A percentile compares a stretch with the other conserved stretches of the same genome.
These are phyloP conservation scores for Sebastiscus albofasciatus DNA, from an alignment of 2,797 vertebrate genomes.

Conservation along the genomic window DNA sequence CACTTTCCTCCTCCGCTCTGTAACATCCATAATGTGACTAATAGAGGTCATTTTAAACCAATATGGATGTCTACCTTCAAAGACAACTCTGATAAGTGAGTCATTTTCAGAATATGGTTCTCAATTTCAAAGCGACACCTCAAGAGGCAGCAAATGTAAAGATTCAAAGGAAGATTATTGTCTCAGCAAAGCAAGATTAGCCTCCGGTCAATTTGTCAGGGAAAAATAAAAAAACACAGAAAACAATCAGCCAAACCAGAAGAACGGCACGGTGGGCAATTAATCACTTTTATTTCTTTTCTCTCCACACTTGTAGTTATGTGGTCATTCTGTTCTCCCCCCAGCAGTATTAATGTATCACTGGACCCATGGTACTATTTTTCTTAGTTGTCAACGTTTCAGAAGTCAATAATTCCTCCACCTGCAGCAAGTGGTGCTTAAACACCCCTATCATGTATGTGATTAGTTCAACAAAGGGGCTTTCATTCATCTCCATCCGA, in stretches of 20 bases:
- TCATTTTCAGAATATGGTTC: background rate
- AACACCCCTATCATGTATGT: background rate
- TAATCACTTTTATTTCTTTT: conserved; percentile 28
- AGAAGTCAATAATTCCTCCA: background rate
- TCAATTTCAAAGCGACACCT: background rate
- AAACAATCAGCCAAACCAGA: conserved; percentile 38
- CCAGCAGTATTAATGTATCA: background rate
- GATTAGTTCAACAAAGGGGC: background rate
- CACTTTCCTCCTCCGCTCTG: background rate
- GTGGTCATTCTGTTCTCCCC: conserved; percentile 4
- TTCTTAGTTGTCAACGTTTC: background rate
- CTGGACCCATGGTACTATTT: background rate
- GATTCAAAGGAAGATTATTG: conserved; percentile 15
- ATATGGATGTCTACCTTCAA: conserved; percentile 7
- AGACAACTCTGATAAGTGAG: background rate
- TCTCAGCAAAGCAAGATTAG: conserved; percentile 17
- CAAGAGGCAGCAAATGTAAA: background rate
- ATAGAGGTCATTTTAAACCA: background rate
- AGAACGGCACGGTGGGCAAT: conserved; percentile 17
- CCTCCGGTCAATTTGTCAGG: conserved; percentile 34
- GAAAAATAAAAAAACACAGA: conserved; percentile 9
- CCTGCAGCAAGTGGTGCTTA: background rate
- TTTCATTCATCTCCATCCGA: background rate
- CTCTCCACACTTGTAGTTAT: conserved; percentile 14
- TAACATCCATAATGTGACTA: background rate